phyloP scores from a whole-genome alignment of 2,113 vertebrate genomes.

The Speoplatyrhinus poulsoni region DNA sequence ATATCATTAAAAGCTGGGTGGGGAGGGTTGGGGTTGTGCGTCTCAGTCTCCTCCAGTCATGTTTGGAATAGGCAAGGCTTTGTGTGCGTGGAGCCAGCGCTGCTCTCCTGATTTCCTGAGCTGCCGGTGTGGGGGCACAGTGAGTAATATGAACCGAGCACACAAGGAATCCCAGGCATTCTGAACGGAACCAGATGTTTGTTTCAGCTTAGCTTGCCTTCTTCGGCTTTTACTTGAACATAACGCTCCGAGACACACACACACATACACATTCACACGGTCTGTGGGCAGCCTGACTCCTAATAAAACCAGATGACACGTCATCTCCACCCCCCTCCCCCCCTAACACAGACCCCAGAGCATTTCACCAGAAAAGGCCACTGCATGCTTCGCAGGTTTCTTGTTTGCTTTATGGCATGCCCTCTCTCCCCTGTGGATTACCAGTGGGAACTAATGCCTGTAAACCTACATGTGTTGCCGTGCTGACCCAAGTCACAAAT shows the following conservation, averaged over 20 bases:
- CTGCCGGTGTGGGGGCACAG: slow-evolving; percentile 50
- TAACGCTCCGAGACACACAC: neutral
- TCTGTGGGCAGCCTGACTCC: slow-evolving; percentile 19
- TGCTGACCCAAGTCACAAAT: slow-evolving; percentile 13
- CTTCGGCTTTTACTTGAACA: slow-evolving; percentile 15
- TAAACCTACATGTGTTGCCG: neutral
- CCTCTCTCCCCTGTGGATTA: slow-evolving; percentile 18
- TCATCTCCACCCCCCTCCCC: neutral
- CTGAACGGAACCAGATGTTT: slow-evolving; percentile 71
- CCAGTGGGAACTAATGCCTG: slow-evolving; percentile 21
- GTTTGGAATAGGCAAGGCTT: slow-evolving; percentile 48
- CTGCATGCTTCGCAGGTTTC: slow-evolving; percentile 36
- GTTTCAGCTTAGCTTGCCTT: slow-evolving; percentile 30
- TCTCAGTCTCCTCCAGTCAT: slow-evolving; percentile 10
- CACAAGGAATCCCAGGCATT: slow-evolving; percentile 65
- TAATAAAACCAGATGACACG: slow-evolving; percentile 35
- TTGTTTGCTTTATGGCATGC: slow-evolving; percentile 24
- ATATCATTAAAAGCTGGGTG: slow-evolving; percentile 3
- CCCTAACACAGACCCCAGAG: neutral
- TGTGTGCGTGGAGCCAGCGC: slow-evolving; percentile 55
- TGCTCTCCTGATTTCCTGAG: slow-evolving; percentile 50
- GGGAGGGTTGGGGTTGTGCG: slow-evolving; percentile 1
- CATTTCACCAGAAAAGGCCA: slow-evolving; percentile 22
- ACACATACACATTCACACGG: neutral
- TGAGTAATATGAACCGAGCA: slow-evolving; percentile 64